Evolutionary conservation across 2,888 invertebrate genomes (phyloP), one percentile per base, ranked within the genome.

Genomic region (Hydraecia micacea): DNA sequence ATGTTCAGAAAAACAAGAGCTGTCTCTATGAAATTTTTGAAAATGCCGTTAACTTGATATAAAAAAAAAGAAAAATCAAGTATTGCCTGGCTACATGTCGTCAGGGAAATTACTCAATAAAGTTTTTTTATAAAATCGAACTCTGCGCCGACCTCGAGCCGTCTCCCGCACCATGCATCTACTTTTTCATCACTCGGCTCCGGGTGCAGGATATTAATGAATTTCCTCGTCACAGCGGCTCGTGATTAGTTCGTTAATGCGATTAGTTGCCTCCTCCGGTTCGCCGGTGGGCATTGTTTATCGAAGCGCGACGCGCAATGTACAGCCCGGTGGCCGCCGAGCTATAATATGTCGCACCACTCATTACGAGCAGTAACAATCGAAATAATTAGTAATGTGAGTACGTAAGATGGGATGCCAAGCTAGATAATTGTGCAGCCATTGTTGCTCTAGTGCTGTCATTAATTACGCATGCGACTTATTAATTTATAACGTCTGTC

Each of bases 201-300:
- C 91, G 80, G 90, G 91, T 91, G 91, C 97, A 97, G 97, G 97
- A 97, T 97, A 97, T 97, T 97, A 97, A 97, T 97, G 97, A 97
- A 97, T 97, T 97, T 97, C 97, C 97, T 97, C 97, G 95, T 95
- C 97, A 97, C 96, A 97, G 97, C 97, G 96, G 96, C 95, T 95
- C 95, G 97, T 97, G 97, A 97, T 97, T 97, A 97, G 97, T 97
- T 97, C 96, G 97, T 94, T 97, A 97, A 97, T 97, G 96, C 96
- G 97, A 97, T 97, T 97, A 97, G 88, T 83, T 85, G 79, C 87
- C 88, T 90, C 88, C 89, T 91, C 89, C 87, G 86, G 86, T 83
- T 84, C 86, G 85, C 87, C 86, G 89, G 87, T 86, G 85, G 86
- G 89, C 88, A 92, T 93, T 93, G 93, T 93, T 82, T 89, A 84